Percentiles rank a stretch among this genome's conserved stretches.
Evolutionary conservation across 2,113 vertebrate genomes (phyloP).

Genomic region (Casuarius casuarius): DNA sequence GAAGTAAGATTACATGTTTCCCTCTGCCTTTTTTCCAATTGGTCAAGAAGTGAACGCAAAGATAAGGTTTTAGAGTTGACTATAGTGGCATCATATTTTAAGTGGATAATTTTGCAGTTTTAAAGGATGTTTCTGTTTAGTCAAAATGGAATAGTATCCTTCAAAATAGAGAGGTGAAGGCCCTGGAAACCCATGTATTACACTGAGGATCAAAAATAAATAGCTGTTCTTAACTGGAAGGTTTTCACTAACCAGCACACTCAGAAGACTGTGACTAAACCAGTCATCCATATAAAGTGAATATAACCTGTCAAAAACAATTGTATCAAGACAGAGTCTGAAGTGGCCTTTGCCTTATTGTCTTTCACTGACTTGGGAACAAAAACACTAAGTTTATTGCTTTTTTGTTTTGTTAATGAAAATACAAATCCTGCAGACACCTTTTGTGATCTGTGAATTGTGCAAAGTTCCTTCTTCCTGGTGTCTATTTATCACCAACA

Average conservation of each 20-base stretch:
- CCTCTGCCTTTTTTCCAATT: rapidly evolving
- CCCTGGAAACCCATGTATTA: not conserved
- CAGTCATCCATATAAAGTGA: not conserved
- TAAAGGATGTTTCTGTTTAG: not conserved
- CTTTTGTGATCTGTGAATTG: not conserved
- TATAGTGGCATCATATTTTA: not conserved
- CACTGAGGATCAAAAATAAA: not conserved
- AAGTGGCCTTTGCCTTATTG: not conserved
- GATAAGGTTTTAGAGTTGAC: not conserved
- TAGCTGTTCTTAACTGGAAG: not conserved
- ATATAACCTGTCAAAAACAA: not conserved
- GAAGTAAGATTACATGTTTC: not conserved
- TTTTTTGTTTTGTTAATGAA: not conserved
- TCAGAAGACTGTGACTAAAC: not conserved
- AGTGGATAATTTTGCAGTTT: not conserved
- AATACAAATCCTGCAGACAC: not conserved
- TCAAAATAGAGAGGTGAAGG: not conserved
- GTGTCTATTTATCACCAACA: not conserved
- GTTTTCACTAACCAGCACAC: not conserved
- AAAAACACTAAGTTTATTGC: not conserved
- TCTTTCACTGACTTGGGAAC: constrained; percentile 1
- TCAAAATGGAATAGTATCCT: not conserved
- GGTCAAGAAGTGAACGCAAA: not conserved
- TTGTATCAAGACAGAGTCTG: not conserved
- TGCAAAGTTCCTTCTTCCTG: not conserved